phyloP scores from a whole-genome alignment of 2,888 invertebrate genomes.

The Phanerotoma sp. region DNA sequence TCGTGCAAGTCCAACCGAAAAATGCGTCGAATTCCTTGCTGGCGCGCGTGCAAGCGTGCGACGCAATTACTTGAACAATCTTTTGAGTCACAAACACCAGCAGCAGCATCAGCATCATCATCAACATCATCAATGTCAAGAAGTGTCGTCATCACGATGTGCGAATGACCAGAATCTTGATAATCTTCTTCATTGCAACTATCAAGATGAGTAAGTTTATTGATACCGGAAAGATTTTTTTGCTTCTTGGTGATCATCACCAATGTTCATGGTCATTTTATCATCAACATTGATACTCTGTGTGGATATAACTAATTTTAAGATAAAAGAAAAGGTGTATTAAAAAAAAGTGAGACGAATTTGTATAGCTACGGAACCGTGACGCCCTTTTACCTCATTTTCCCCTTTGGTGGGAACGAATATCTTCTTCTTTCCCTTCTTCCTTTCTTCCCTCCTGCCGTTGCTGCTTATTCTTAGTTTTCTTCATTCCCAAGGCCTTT shows the following conservation, averaged over 20 bases:
- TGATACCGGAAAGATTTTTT: background rate
- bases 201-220: conserved; percentile 42
- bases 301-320: background rate
- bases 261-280: background rate
- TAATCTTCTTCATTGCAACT: conserved; percentile 40
- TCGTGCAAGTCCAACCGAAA: conserved; percentile 53
- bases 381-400: conserved; percentile 21
- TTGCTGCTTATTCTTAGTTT: background rate
- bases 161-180: conserved; percentile 44
- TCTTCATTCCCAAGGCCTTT: background rate
- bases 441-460: conserved; percentile 2
- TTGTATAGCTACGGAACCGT: conserved; percentile 21
- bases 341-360: conserved; percentile 16
- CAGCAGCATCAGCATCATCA: no score
- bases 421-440: conserved; percentile 2
- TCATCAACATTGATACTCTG: background rate
- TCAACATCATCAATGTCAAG: no score
- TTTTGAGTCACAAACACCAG: conserved; percentile 9
- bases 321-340: background rate
- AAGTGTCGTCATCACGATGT: conserved; percentile 23
- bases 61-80: conserved; percentile 23
- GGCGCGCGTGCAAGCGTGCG: conserved; percentile 32
- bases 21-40: conserved; percentile 53
- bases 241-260: background rate
- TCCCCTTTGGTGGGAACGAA: conserved; percentile 19